Evolutionary conservation across 2,888 invertebrate genomes (phyloP), one percentile per base, ranked within the genome.

Genomic region (Stenodera caucasica): DNA sequence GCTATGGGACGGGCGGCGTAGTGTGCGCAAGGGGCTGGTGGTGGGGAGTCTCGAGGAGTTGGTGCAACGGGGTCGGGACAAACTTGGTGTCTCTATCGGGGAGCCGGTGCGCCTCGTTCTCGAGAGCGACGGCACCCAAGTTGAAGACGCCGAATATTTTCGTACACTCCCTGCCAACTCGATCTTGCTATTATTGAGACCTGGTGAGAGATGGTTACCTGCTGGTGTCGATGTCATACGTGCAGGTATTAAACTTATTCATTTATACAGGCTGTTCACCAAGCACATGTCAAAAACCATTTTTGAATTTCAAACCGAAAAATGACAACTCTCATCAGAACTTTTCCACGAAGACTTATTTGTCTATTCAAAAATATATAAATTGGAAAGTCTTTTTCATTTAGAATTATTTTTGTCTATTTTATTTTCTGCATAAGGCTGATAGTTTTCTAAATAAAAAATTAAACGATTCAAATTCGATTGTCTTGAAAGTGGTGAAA

Each of bases 71-170:
- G 94, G 94, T 71, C 92, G 94, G 80, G 94, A 94, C 84, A 95
- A 95, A 84, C 85, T 95, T 78, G 90, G 91, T 75, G 90, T 95
- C 81, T 90, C 90, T 76, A 88, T 89, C 80, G 88, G 89, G 81
- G 94, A 94, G 85, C 90, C 89, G 77, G 92, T 94, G 78, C 88
- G 92, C 76, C 86, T 96, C 81, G 96, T 96, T 79, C 84, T 96
- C 72, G 96, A 96, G 84, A 90, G 91, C 77, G 97, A 96, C 89
- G 97, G 97, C 75, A 96, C 96, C 69, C 95, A 96, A 84, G 93
- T 96, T 54, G 96, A 96, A 80, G 96, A 96, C 88, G 94, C 94
- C 73, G 95, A 95, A 78, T 96, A 96, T 84, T 96, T 96, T 86
- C 89, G 94, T 75, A 95, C 95, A 63, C 86, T 96, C 75, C 92